Evolutionary conservation across 2,888 invertebrate genomes (phyloP).

Genomic region (Acanthococcus lagerstroemiae): DNA sequence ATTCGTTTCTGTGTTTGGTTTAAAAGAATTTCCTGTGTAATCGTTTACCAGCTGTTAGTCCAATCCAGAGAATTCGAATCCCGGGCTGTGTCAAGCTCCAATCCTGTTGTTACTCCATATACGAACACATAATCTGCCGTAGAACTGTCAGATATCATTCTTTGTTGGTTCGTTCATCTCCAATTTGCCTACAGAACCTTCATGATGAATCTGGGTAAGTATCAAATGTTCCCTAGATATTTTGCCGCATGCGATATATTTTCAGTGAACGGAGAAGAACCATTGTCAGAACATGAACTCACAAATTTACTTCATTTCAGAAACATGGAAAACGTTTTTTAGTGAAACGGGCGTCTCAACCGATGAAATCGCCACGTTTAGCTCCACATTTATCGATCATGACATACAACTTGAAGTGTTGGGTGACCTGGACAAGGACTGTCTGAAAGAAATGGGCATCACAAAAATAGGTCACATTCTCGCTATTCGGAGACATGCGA

Average conservation of each 20-base stretch:
- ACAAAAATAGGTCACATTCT: conserved; percentile 55
- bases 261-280: not conserved
- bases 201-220: not conserved
- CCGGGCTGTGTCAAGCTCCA: no score
- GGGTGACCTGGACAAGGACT: conserved; percentile 74
- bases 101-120: no score
- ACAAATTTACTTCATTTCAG: not conserved
- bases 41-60: no score
- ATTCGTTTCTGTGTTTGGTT: not conserved
- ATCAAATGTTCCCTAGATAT: not conserved
- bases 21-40: no score
- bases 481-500: conserved; percentile 54
- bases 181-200: no score
- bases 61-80: no score
- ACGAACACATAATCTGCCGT: no score
- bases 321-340: conserved; percentile 72
- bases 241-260: not conserved
- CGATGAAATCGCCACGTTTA: conserved; percentile 69
- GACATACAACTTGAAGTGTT: conserved; percentile 78
- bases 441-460: conserved; percentile 79
- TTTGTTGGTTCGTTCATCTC: no score
- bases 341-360: conserved; percentile 71
- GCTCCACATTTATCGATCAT: conserved; percentile 75
- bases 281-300: not conserved
- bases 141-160: no score